A percentile compares a stretch with the other conserved stretches of the same genome.
phyloP scores from a whole-genome alignment of 1,140 invertebrate genomes.

The Augochlora pura region DNA sequence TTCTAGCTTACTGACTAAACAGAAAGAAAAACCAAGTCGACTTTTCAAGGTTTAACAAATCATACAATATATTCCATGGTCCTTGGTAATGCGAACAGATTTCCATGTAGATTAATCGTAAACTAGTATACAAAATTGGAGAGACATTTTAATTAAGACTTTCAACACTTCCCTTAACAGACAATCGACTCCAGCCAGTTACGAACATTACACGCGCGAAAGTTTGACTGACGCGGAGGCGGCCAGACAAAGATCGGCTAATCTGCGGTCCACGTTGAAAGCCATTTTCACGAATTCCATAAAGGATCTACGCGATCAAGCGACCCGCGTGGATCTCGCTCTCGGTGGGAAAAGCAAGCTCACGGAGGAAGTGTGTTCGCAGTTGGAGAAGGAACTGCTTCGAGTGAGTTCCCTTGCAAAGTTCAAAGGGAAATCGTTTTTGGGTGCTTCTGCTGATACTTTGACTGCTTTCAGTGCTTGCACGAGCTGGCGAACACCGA shows the following conservation, averaged over 20 bases:
- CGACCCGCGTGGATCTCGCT: constrained; percentile 85
- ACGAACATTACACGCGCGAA: constrained; percentile 86
- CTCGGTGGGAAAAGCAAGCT: constrained; percentile 84
- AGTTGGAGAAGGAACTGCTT: constrained; percentile 85
- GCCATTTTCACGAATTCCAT: constrained; percentile 84
- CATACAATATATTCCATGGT: no score
- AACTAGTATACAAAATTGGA: no score
- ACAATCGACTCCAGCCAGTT: constrained; percentile 86
- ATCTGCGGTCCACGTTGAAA: constrained; percentile 83
- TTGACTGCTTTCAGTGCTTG: constrained; percentile 79
- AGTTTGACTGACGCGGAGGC: constrained; percentile 83
- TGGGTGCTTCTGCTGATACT: background rate
- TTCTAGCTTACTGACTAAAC: no score
- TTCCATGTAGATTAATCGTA: no score
- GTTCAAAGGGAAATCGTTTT: no score
- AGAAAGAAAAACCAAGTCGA: no score
- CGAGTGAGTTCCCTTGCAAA: constrained; percentile 73
- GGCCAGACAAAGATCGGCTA: constrained; percentile 83
- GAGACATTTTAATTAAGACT: no score
- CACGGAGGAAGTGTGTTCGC: constrained; percentile 84
- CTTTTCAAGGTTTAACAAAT: no score
- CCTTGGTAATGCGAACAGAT: no score
- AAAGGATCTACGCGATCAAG: constrained; percentile 86
- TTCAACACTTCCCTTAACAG: constrained; percentile 62
- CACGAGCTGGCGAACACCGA: constrained; percentile 87